Percentiles rank a stretch among this genome's conserved stretches.
These are phyloP conservation scores for Steinernema carpocapsae DNA, from an alignment of 2,888 invertebrate species.

Conservation along the genomic window DNA sequence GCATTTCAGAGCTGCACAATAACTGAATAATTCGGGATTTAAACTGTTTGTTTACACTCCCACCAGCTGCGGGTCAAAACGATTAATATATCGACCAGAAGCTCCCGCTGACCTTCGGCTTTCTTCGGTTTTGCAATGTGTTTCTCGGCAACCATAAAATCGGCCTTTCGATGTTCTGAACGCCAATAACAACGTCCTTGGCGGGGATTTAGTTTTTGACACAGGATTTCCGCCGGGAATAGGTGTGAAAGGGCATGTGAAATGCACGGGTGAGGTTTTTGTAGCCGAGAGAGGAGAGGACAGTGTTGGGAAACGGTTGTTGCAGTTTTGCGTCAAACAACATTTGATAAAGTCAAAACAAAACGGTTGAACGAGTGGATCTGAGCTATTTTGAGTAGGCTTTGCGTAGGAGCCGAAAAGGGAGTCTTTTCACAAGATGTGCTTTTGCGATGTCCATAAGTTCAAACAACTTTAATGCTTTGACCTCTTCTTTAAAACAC, in stretches of 20 bases:
- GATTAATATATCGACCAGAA: slow-evolving; percentile 7
- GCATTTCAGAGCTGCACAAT: too few species aligned
- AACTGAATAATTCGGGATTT: too few species aligned
- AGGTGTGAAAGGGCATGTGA: slow-evolving; percentile 21
- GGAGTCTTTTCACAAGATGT: too few species aligned
- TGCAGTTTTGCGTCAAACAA: too few species aligned
- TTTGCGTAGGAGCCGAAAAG: too few species aligned
- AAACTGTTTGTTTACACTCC: slow-evolving; percentile 25
- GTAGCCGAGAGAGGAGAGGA: not conserved
- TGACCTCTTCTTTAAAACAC: too few species aligned
- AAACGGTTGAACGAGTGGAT: too few species aligned
- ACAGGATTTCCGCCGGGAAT: slow-evolving; percentile 1
- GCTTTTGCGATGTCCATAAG: too few species aligned
- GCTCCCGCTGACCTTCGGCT: slow-evolving; percentile 24
- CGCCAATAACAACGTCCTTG: slow-evolving; percentile 12
- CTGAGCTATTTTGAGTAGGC: too few species aligned
- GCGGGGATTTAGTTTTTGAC: not conserved
- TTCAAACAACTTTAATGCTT: too few species aligned
- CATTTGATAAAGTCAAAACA: too few species aligned
- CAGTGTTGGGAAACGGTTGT: too few species aligned
- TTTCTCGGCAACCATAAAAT: not conserved
- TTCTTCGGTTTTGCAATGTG: slow-evolving; percentile 11
- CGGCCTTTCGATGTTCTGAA: not conserved
- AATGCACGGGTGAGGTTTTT: not conserved
- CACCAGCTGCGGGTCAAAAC: slow-evolving; percentile 21